These are phyloP conservation scores for Squalus acanthias DNA, from an alignment of 2,797 vertebrate genomes.

Conservation along the genomic window DNA sequence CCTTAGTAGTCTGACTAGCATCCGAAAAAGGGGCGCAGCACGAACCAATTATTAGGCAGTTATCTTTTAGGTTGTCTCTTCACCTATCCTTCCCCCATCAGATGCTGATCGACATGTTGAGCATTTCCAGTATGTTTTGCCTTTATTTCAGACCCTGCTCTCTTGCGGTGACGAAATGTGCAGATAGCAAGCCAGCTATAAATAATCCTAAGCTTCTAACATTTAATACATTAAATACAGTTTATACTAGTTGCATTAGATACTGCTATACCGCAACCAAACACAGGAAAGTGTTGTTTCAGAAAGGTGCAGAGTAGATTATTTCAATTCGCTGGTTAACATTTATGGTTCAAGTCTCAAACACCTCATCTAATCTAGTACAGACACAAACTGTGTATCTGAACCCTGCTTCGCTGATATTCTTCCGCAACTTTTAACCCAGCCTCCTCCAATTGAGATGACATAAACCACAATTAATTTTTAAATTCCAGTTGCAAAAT, in stretches of 20 bases:
- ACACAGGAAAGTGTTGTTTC: not conserved
- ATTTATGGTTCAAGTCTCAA: not conserved
- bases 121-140: not conserved
- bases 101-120: not conserved
- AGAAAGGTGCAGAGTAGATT: slow-evolving; percentile 15
- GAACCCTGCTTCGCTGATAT: not conserved
- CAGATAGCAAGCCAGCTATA: not conserved
- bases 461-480: not conserved
- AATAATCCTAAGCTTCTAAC: slow-evolving; percentile 22
- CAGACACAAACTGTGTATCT: not conserved
- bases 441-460: not conserved
- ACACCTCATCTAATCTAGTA: slow-evolving; percentile 5
- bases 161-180: slow-evolving; percentile 19
- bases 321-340: not conserved
- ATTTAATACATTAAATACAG: slow-evolving; percentile 38
- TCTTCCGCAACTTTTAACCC: not conserved
- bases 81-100: not conserved
- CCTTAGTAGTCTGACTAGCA: not conserved
- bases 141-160: slow-evolving; percentile 21
- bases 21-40: not conserved
- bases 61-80: not conserved
- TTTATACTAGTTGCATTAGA: slow-evolving; percentile 21
- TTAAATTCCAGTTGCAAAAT: not conserved
- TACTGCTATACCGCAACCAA: slow-evolving; percentile 22
- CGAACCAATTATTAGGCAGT: not conserved